Evolutionary conservation across 2,888 invertebrate genomes (phyloP).

Genomic region (Peribatodes rhomboidaria): DNA sequence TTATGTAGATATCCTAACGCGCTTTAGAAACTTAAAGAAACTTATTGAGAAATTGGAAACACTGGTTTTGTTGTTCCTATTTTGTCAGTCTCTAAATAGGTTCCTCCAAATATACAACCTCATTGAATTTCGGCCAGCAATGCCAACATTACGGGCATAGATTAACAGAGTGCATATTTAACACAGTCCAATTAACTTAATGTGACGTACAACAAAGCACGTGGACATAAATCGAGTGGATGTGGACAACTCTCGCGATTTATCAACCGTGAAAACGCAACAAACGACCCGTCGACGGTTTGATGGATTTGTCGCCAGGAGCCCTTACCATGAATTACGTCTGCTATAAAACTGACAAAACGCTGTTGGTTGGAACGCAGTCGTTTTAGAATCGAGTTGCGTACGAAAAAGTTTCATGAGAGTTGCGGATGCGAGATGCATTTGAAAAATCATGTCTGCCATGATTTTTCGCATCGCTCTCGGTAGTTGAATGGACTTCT

Average conservation of each 20-base stretch:
- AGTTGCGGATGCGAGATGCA: slow-evolving; percentile 33
- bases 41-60: no score
- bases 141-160: slow-evolving; percentile 6
- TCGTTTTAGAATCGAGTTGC: slow-evolving; percentile 54
- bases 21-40: no score
- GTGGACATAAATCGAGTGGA: slow-evolving; percentile 77
- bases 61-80: background rate
- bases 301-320: slow-evolving; percentile 84
- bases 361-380: slow-evolving; percentile 49
- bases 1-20: no score
- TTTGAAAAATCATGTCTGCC: slow-evolving; percentile 27
- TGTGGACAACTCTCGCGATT: slow-evolving; percentile 81
- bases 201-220: slow-evolving; percentile 70
- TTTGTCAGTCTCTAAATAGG: background rate
- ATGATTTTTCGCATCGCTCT: no score
- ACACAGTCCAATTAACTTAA: slow-evolving; percentile 66
- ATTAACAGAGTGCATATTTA: slow-evolving; percentile 39
- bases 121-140: background rate
- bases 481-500: slow-evolving; percentile 26
- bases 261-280: slow-evolving; percentile 84
- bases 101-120: background rate
- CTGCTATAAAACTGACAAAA: slow-evolving; percentile 67
- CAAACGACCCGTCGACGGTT: slow-evolving; percentile 83
- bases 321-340: slow-evolving; percentile 75
- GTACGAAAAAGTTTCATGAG: slow-evolving; percentile 39